phyloP scores from a whole-genome alignment of 2,888 invertebrate species.

The Philaethria dido region DNA sequence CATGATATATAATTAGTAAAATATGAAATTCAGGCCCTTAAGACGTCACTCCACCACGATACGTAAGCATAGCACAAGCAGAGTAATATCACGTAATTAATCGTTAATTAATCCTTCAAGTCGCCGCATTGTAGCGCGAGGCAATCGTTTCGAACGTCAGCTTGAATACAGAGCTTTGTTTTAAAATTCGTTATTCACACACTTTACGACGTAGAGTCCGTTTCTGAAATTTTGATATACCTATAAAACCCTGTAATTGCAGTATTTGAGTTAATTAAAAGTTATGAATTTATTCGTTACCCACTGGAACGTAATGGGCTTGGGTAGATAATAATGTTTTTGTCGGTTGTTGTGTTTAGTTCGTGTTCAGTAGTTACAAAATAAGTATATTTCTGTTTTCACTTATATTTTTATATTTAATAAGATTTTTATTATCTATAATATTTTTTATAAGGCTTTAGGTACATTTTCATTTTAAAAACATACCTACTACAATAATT shows the following conservation, averaged over 20 bases:
- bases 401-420: background rate
- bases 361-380: background rate
- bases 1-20: background rate
- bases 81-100: conserved; percentile 3
- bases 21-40: background rate
- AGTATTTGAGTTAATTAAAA: conserved; percentile 82
- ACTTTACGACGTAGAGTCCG: conserved; percentile 82
- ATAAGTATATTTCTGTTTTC: background rate
- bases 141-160: conserved; percentile 32
- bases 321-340: conserved; percentile 54
- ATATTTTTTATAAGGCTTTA: too few relatives aligned
- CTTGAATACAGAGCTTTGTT: conserved; percentile 34
- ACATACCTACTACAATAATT: too few relatives aligned
- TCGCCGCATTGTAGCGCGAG: conserved; percentile 10
- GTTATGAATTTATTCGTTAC: conserved; percentile 76
- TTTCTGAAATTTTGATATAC: conserved; percentile 82
- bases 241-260: conserved; percentile 81
- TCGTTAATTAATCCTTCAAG: conserved; percentile 19
- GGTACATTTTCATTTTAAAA: too few relatives aligned
- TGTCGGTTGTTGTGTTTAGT: conserved; percentile 43
- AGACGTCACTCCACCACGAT: background rate
- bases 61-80: background rate
- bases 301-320: conserved; percentile 60
- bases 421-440: too few relatives aligned
- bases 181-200: conserved; percentile 80